A percentile compares a stretch with the other conserved stretches of the same genome.
phyloP scores from a whole-genome alignment of 2,113 vertebrate species.

The Oreocharis arfaki region DNA sequence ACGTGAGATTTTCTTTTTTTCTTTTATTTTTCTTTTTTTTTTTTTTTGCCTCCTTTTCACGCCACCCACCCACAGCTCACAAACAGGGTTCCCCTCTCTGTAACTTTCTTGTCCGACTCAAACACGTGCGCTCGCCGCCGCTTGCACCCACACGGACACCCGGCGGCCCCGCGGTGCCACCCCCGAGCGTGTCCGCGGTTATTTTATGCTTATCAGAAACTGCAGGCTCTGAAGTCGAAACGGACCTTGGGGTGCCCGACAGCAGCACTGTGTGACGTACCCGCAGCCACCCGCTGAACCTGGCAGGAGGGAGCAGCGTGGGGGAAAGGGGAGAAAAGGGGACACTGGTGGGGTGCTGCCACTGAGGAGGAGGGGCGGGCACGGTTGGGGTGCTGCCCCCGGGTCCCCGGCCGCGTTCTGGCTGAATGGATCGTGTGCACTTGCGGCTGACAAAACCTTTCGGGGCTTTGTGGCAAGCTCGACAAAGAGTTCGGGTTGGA shows the following conservation, averaged over 20 bases:
- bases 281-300: background rate
- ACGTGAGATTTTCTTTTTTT: background rate
- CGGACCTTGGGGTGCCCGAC: accelerated
- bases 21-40: too few relatives aligned
- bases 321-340: accelerated
- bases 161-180: background rate
- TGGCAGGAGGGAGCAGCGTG: accelerated
- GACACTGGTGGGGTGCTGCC: background rate
- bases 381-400: background rate
- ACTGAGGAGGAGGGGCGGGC: background rate
- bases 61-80: background rate
- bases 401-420: background rate
- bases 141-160: background rate
- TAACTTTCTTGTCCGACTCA: background rate
- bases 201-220: accelerated
- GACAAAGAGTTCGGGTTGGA: background rate
- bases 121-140: background rate
- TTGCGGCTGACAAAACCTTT: background rate
- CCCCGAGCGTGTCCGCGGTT: background rate
- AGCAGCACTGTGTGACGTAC: accelerated
- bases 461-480: background rate
- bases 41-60: background rate
- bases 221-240: accelerated
- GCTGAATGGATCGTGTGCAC: background rate
- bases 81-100: background rate